phyloP scores from a whole-genome alignment of 2,888 invertebrate genomes.

The Junonia oenone region DNA sequence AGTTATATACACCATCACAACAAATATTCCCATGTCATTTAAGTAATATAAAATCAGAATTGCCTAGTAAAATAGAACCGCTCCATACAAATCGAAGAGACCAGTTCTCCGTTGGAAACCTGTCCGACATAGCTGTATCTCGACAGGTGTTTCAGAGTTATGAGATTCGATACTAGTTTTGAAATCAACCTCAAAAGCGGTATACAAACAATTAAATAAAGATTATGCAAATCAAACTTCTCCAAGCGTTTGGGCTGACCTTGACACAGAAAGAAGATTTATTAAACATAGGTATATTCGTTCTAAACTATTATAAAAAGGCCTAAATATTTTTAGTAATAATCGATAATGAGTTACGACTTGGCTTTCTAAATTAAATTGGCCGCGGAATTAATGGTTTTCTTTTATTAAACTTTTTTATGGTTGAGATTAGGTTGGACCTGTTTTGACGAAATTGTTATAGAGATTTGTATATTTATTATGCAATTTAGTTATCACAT shows the following conservation, averaged over 20 bases:
- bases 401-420: background rate
- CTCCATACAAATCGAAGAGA: slow-evolving; percentile 10
- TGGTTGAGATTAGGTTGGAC: background rate
- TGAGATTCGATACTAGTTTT: slow-evolving; percentile 28
- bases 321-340: background rate
- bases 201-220: slow-evolving; percentile 36
- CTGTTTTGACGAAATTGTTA: background rate
- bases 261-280: slow-evolving; percentile 21
- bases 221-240: slow-evolving; percentile 34
- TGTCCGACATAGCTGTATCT: slow-evolving; percentile 22
- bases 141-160: slow-evolving; percentile 30
- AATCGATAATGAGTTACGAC: background rate
- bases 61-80: slow-evolving; percentile 11
- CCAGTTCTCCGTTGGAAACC: slow-evolving; percentile 17
- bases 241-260: slow-evolving; percentile 14
- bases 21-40: slow-evolving; percentile 14
- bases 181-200: slow-evolving; percentile 28
- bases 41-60: slow-evolving; percentile 22
- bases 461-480: background rate
- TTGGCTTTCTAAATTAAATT: background rate
- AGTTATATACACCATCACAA: too few species aligned
- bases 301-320: background rate
- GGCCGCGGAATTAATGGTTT: background rate
- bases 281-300: background rate
- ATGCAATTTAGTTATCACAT: too few species aligned